Conservation (phyloP, 1,140 invertebrate species). For the Drosophila arizonae region DNA sequence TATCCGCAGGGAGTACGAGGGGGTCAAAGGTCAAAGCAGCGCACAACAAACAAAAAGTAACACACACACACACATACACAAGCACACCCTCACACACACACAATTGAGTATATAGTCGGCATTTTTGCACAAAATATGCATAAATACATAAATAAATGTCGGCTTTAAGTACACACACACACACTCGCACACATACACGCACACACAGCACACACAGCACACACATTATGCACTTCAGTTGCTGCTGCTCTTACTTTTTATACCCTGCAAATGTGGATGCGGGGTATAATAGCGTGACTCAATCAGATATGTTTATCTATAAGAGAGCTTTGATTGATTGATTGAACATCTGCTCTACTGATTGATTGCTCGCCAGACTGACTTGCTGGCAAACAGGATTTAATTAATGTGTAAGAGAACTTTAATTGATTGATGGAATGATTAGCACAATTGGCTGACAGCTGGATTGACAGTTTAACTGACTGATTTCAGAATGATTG, state of each 20-base stretch:
- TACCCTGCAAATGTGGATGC: neutral
- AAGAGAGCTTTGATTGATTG: too few species aligned
- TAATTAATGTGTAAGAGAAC: too few species aligned
- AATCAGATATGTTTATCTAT: too few species aligned
- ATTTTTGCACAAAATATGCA: slow-evolving; percentile 72
- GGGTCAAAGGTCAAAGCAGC: slow-evolving; percentile 34
- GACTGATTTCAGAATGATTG: too few species aligned
- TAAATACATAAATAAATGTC: slow-evolving; percentile 78
- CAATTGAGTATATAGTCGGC: slow-evolving; percentile 47
- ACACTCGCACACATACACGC: slow-evolving; percentile 6
- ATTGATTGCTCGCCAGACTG: too few species aligned
- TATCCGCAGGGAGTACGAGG: neutral
- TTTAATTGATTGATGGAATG: too few species aligned
- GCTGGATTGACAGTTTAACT: too few species aligned
- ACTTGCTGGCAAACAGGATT: too few species aligned
- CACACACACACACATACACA: slow-evolving; percentile 36
- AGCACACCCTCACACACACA: slow-evolving; percentile 33
- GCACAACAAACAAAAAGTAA: slow-evolving; percentile 28
- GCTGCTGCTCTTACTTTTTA: slow-evolving; percentile 15
- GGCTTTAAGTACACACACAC: slow-evolving; percentile 23
- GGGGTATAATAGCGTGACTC: too few species aligned
- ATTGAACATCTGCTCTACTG: too few species aligned
- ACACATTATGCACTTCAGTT: slow-evolving; percentile 10
- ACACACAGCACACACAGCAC: neutral
- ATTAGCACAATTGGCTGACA: too few species aligned